Percentiles rank a stretch among this genome's conserved stretches.
These are phyloP conservation scores for Chrysotoxum bicinctum DNA, from an alignment of 2,888 invertebrate species.

Conservation along the genomic window DNA sequence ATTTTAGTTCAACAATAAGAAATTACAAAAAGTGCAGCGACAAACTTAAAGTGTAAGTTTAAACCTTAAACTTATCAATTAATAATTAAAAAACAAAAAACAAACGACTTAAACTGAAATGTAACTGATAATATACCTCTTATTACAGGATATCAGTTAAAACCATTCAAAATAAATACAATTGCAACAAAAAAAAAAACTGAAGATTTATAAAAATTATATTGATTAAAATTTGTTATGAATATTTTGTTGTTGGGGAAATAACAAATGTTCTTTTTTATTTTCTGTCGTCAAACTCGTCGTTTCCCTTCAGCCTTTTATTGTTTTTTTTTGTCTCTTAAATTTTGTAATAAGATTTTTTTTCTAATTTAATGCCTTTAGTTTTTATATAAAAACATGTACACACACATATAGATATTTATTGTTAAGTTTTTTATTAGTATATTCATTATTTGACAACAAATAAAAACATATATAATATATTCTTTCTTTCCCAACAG, in stretches of 20 bases:
- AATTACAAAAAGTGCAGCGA: slow-evolving; percentile 45
- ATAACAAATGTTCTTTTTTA: slow-evolving; percentile 41
- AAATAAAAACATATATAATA: slow-evolving; percentile 12
- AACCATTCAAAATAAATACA: slow-evolving; percentile 9
- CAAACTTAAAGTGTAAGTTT: slow-evolving; percentile 47
- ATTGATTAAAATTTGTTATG: slow-evolving; percentile 36
- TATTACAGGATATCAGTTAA: slow-evolving; percentile 30
- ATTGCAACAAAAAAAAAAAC: slow-evolving; percentile 4
- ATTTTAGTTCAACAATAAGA: slow-evolving; percentile 42
- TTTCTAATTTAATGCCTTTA: slow-evolving; percentile 58
- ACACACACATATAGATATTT: slow-evolving; percentile 69
- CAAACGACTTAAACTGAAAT: slow-evolving; percentile 55
- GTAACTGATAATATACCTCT: slow-evolving; percentile 38
- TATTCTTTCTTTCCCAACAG: slow-evolving; percentile 50
- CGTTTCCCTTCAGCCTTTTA: slow-evolving; percentile 43
- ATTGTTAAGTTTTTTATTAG: slow-evolving; percentile 66
- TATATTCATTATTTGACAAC: slow-evolving; percentile 42
- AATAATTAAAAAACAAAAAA: slow-evolving; percentile 22
- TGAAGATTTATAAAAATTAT: slow-evolving; percentile 16
- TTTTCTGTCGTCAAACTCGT: slow-evolving; percentile 33
- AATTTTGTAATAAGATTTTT: slow-evolving; percentile 9
- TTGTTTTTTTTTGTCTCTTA: slow-evolving; percentile 23
- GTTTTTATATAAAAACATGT: slow-evolving; percentile 52
- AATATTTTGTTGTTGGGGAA: slow-evolving; percentile 49
- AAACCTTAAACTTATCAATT: slow-evolving; percentile 21